phyloP scores from a whole-genome alignment of 2,888 invertebrate genomes.

The Autographa gamma region DNA sequence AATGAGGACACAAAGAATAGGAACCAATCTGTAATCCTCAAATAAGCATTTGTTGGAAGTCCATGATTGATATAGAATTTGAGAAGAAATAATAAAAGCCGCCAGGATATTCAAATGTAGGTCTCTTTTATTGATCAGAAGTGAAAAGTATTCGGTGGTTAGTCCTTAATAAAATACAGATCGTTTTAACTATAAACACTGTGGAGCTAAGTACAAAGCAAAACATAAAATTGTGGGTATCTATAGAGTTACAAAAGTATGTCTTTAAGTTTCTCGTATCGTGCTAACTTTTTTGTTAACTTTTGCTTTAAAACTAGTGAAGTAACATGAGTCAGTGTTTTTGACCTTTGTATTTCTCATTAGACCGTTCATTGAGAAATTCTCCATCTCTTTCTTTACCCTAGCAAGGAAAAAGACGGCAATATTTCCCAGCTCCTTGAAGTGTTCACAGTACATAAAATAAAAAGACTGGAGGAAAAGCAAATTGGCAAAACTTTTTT shows the following conservation, averaged over 20 bases:
- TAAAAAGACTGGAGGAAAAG: constrained; percentile 50
- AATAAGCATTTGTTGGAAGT: constrained; percentile 7
- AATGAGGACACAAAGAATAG: constrained; percentile 20
- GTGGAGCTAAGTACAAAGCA: too few relatives aligned
- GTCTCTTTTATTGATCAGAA: neutral
- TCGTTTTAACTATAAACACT: too few relatives aligned
- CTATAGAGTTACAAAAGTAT: too few relatives aligned
- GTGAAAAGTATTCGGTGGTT: too few relatives aligned
- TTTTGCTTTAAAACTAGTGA: constrained; percentile 41
- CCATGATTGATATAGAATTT: constrained; percentile 5
- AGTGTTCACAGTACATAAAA: constrained; percentile 44
- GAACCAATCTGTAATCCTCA: constrained; percentile 28
- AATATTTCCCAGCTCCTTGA: constrained; percentile 36
- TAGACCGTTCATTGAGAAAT: constrained; percentile 57
- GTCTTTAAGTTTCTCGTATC: neutral
- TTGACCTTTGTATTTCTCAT: constrained; percentile 58
- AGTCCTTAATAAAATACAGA: too few relatives aligned
- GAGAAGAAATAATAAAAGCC: neutral
- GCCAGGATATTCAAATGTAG: neutral
- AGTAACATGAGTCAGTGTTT: constrained; percentile 53
- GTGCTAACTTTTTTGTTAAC: neutral
- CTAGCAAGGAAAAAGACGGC: constrained; percentile 22
- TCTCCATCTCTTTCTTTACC: constrained; percentile 36
- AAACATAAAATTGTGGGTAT: too few relatives aligned
- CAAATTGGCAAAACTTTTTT: constrained; percentile 56